Evolutionary conservation across 2,113 vertebrate species (phyloP), one percentile per base, ranked within the genome.

Genomic region (Nipponia nippon): DNA sequence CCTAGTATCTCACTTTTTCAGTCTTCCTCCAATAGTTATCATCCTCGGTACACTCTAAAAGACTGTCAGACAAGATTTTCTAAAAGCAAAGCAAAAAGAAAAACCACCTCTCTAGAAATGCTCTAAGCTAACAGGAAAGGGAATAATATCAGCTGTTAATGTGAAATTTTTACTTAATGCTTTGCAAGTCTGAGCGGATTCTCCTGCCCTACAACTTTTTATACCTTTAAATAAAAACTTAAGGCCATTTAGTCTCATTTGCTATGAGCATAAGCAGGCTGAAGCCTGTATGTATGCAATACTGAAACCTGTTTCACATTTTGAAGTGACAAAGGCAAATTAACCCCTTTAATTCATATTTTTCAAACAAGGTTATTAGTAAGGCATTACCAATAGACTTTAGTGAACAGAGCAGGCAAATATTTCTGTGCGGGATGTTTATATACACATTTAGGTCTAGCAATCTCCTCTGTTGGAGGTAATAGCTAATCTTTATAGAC

Each of bases 171-270:
- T 85, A 22, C 42, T 52, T 72, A 85, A 55, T 19, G 3, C 6
- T 87, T 93, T 72, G 7, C 18, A 79, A 88, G 44, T 40, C n/a
- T 85, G 36, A 76, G 27, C 36, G 23, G 9, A 52, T 79, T 90
- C 23, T 10, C 2, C 11, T 1, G 2, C 2, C 10, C 8, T 20
- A 22, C 4, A 38, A 20, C 1, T 52, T 79, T 83, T 53, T 42
- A 6, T 26, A 50, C 42, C 8, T 55, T 63, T 49, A 90, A 38
- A 63, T 82, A 47, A 95, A 87, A 66, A 11, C 23, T 69, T 79
- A 66, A 23, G 27, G 30, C 32, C 2, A 17, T 26, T 71, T 78
- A 46, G 42, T 47, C 18, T 65, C 78, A 7, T 73, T 75, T 87
- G 27, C 21, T 90, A 8, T 16, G 4, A 56, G 23, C 26, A 65